Evolutionary conservation across 2,113 vertebrate genomes (phyloP), one percentile per base, ranked within the genome.

Genomic region (Nothocercus julius): DNA sequence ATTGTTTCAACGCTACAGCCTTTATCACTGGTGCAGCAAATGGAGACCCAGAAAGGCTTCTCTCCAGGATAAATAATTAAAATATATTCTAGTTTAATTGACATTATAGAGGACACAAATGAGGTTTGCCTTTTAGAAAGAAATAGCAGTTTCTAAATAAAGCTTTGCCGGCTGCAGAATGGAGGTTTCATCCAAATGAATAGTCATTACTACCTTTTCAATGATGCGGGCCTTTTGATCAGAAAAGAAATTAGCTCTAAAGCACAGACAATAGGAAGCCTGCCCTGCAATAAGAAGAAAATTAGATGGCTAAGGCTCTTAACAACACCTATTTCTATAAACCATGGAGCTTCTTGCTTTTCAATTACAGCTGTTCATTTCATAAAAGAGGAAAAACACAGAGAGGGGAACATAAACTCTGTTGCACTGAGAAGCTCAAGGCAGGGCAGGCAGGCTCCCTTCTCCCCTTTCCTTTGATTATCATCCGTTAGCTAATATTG

Each of bases 141-240:
- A 97, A 98, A 98, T 98, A 97, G 97, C 97, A 97, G 96, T 98
- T 98, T 97, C 97, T 98, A 98, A 98, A 98, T 98, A 98, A 98
- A 98, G 97, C 97, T 98, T 96, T 79, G 91, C 95, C 95, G 96
- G 92, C 96, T 95, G 95, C 94, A 97, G 97, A 98, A 97, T 97
- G 96, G 97, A 96, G 97, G 96, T 98, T 97, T 97, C 97, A 97
- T 94, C 90, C 96, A 97, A 98, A 98, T 98, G 98, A 98, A 98
- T 98, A 98, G 97, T 98, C 98, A 98, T 98, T 98, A 98, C 98
- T 98, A 98, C 97, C 98, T 98, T 98, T 98, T 98, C 98, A 98
- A 96, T 97, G 95, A 97, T 97, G 97, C 97, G 97, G 96, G 97
- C 97, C 97, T 98, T 98, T 98, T 98, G 98, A 98, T 98, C 98